phyloP scores from a whole-genome alignment of 2,113 vertebrate genomes.

The Spermophilus dauricus region DNA sequence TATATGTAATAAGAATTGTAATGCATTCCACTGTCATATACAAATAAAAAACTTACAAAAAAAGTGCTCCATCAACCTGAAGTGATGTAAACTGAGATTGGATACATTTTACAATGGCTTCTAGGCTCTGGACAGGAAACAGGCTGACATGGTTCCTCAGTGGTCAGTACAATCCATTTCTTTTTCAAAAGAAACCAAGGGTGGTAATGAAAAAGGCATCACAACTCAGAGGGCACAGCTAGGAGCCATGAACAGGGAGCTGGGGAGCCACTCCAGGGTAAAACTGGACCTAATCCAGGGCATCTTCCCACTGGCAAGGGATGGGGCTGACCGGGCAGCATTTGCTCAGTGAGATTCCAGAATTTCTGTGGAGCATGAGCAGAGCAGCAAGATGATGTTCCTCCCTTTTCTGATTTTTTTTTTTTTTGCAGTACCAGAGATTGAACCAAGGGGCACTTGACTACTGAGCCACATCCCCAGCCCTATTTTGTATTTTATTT shows the following conservation, averaged over 20 bases:
- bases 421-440: neutral
- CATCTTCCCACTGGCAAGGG: too few species aligned
- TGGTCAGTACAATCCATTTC: neutral
- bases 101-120: neutral
- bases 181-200: neutral
- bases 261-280: neutral
- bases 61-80: too few species aligned
- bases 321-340: neutral
- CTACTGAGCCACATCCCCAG: too few species aligned
- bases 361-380: neutral
- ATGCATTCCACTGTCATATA: too few species aligned
- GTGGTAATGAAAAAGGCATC: neutral
- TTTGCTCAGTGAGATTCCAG: neutral
- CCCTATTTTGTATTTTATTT: too few species aligned
- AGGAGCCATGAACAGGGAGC: neutral
- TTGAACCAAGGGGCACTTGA: too few species aligned
- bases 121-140: neutral
- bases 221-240: neutral
- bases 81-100: neutral
- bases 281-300: neutral
- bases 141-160: neutral
- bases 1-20: too few species aligned
- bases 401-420: neutral
- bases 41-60: too few species aligned
- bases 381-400: neutral